These are phyloP conservation scores for Theodoxus fluviatilis DNA, from an alignment of 2,888 invertebrate species.

Conservation along the genomic window DNA sequence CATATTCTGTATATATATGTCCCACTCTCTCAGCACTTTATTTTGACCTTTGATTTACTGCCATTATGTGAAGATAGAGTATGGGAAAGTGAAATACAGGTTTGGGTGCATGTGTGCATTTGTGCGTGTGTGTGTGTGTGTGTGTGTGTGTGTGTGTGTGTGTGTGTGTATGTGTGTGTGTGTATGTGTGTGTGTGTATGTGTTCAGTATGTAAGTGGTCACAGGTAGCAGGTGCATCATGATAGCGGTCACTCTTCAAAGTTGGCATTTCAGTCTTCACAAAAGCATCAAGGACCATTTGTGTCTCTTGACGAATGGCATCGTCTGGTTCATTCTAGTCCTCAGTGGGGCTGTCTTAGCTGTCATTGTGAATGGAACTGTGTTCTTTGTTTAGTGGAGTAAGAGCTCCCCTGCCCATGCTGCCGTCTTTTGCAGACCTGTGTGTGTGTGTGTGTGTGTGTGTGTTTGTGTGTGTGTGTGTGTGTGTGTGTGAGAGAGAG, in stretches of 20 bases:
- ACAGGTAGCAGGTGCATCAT: neutral
- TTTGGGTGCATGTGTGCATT: neutral
- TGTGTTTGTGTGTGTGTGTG: neutral
- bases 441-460: neutral
- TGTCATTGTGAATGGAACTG: too few relatives aligned
- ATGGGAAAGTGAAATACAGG: too few relatives aligned
- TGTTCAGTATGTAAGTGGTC: neutral
- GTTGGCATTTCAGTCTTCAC: neutral
- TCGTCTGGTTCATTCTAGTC: neutral
- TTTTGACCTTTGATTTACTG: too few relatives aligned
- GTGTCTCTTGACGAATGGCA: neutral
- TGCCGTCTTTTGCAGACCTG: neutral
- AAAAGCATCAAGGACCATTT: neutral
- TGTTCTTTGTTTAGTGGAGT: too few relatives aligned
- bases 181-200: neutral
- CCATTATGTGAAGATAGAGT: too few relatives aligned
- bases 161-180: neutral
- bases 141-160: neutral
- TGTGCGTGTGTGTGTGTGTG: slow-evolving; percentile 5
- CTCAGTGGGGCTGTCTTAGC: neutral
- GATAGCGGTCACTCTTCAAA: neutral
- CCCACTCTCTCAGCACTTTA: too few relatives aligned
- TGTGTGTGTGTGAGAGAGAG: neutral
- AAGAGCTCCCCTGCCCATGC: slow-evolving; percentile 5
- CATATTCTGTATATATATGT: too few relatives aligned